Base-by-base conservation (phyloP, 2,888 invertebrate genomes). In the Anticlea derivata region DNA sequence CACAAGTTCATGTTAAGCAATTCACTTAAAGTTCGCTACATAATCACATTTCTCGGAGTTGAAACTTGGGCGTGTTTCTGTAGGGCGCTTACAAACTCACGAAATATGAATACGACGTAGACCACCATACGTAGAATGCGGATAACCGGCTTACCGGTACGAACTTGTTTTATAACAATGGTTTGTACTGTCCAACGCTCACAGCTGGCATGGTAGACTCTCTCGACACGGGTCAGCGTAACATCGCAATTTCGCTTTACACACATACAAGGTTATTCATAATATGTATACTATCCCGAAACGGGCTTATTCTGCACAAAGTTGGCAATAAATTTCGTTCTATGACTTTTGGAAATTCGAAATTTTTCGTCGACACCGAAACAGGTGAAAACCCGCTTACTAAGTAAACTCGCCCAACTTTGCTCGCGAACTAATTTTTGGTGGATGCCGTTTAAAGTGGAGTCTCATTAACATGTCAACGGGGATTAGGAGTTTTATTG, bases 1-100 rank as follows among this genome's bases (percentile, higher is more conserved):
- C 68, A 67, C 70, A 77, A 85, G 78, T 83, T 81, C 78, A 78
- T 81, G 83, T 79, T 71, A 73, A 81, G 80, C 78, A 83, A 83
- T 83, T 82, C 79, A 78, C 81, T 83, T 83, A 80, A 83, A 82
- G 79, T 85, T 84, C 54, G 70, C 71, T 70, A 81, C 75, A 80
- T 86, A 84, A 86, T 86, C 80, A 80, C 79, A 78, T 86, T 82
- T 78, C 73, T 70, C 69, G 61, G 66, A 75, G 78, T 75, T 66
- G 67, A 70, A 83, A 81, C 70, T 82, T 78, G 53, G 65, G 64
- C 66, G 66, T 63, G 68, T 73, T 72, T 63, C 63, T 58, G 58
- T 53, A 54, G 58, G 61, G 62, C 56, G 63, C 63, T 61, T 46
- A 40, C 55, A 46, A 69, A 67, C 67, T 74, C 53, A 45, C 60